Evolutionary conservation across 2,113 vertebrate species (phyloP).

Genomic region (Oncorhynchus tshawytscha): DNA sequence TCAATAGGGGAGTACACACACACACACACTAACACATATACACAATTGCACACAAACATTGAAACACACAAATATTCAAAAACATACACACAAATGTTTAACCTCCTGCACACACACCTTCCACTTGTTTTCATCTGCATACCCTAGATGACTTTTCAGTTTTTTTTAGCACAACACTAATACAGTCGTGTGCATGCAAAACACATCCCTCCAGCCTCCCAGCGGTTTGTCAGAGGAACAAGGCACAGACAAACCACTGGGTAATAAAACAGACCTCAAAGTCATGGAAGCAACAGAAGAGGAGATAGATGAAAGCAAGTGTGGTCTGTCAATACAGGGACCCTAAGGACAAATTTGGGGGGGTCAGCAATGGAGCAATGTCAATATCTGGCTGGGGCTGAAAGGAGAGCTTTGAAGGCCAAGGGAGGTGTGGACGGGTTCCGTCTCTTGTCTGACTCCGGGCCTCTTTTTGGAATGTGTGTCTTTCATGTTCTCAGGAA

Average conservation of each 20-base stretch:
- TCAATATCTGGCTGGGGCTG: slow-evolving; percentile 45
- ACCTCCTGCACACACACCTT: neutral
- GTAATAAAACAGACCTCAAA: slow-evolving; percentile 61
- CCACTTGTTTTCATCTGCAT: slow-evolving; percentile 40
- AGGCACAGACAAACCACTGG: slow-evolving; percentile 38
- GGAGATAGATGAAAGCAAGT: slow-evolving; percentile 55
- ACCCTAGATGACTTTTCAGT: slow-evolving; percentile 17
- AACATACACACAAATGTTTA: slow-evolving; percentile 2
- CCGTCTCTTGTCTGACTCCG: slow-evolving; percentile 45
- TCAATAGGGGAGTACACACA: slow-evolving; percentile 9
- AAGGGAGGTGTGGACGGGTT: slow-evolving; percentile 59
- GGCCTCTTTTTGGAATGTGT: slow-evolving; percentile 60
- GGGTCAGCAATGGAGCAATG: slow-evolving; percentile 50
- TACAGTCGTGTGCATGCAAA: slow-evolving; percentile 1
- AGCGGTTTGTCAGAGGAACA: slow-evolving; percentile 47
- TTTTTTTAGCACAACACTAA: slow-evolving; percentile 25
- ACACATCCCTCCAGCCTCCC: slow-evolving; percentile 31
- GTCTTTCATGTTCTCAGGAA: slow-evolving; percentile 77
- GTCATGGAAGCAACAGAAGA: slow-evolving; percentile 55
- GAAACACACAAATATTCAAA: slow-evolving; percentile 8
- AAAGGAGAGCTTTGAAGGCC: slow-evolving; percentile 55
- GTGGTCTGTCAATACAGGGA: slow-evolving; percentile 48
- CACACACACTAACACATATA: neutral
- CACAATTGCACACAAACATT: neutral
- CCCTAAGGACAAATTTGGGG: slow-evolving; percentile 35